phyloP scores from a whole-genome alignment of 2,797 vertebrate genomes.

The Arctocebus calabarensis region DNA sequence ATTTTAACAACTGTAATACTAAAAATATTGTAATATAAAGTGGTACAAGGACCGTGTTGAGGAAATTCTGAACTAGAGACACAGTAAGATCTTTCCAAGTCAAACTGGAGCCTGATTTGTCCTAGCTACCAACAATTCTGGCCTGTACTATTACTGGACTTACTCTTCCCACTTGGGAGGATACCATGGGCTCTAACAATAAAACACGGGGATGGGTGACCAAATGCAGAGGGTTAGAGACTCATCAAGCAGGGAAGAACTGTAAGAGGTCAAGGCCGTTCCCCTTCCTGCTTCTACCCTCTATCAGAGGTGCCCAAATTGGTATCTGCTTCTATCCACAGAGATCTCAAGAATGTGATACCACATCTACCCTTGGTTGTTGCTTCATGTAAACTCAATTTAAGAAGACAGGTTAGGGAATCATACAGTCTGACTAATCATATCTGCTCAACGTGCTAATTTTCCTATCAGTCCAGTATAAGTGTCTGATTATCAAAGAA shows the following conservation, averaged over 20 bases:
- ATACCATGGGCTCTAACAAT: not conserved
- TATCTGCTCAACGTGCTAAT: not conserved
- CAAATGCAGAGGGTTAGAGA: not conserved
- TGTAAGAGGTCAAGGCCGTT: slow-evolving; percentile 56
- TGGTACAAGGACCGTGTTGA: not conserved
- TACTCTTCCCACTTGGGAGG: slow-evolving; percentile 47
- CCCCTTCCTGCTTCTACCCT: slow-evolving; percentile 24
- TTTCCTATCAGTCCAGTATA: not conserved
- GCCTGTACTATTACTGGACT: not conserved
- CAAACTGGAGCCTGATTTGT: not conserved
- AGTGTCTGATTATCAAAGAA: not conserved
- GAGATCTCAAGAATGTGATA: slow-evolving; percentile 35
- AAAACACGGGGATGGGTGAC: slow-evolving; percentile 46
- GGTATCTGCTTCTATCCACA: slow-evolving; percentile 22
- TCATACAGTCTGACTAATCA: not conserved
- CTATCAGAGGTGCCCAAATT: slow-evolving; percentile 3
- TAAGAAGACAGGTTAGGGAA: not conserved
- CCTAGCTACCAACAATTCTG: slow-evolving; percentile 13
- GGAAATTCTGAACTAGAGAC: slow-evolving; percentile 9
- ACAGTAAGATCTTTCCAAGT: not conserved
- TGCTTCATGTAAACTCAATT: not conserved
- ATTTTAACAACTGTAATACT: not conserved
- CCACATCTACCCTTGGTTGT: not conserved
- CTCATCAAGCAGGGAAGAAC: slow-evolving; percentile 1
- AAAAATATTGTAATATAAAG: not conserved